Percentiles rank a stretch among this genome's conserved stretches.
phyloP scores from a whole-genome alignment of 53 echinoderm and acorn worm species.

The Arbacia lixula region DNA sequence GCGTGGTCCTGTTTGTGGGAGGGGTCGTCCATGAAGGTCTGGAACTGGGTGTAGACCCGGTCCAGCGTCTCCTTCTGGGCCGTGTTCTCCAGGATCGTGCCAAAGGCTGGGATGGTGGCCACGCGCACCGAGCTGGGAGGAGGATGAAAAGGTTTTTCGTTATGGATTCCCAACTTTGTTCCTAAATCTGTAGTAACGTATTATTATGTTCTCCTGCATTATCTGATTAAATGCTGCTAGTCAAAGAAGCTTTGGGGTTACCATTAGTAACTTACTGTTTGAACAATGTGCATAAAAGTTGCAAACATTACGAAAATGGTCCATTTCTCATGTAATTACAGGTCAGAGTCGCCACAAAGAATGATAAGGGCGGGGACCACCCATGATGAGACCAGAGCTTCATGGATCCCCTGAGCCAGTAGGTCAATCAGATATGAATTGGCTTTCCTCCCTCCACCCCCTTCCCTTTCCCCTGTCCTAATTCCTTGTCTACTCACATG shows the following conservation, averaged over 20 bases:
- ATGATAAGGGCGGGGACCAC: constrained; percentile 97
- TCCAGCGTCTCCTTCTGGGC: constrained; percentile 96
- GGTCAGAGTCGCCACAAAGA: constrained; percentile 85
- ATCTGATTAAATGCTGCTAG: too few species aligned
- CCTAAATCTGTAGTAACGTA: too few species aligned
- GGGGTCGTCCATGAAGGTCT: constrained; percentile 94
- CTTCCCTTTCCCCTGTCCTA: too few species aligned
- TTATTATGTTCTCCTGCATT: too few species aligned
- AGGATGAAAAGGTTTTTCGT: too few species aligned
- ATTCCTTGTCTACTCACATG: not conserved
- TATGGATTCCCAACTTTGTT: too few species aligned
- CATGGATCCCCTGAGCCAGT: constrained; percentile 81
- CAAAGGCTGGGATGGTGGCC: constrained; percentile 98
- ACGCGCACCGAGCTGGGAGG: constrained; percentile 87
- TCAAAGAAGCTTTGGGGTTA: too few species aligned
- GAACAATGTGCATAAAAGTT: too few species aligned
- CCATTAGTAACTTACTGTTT: too few species aligned
- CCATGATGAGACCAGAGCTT: constrained; percentile 87
- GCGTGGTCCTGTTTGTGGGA: constrained; percentile 81
- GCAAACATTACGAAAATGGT: too few species aligned
- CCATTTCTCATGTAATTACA: constrained; percentile 75
- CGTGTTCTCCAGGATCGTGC: constrained; percentile 92
- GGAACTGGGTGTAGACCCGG: constrained; percentile 95
- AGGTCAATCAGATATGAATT: constrained; percentile 89
- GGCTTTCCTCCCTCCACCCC: too few species aligned